These are phyloP conservation scores for Amphipyra tragopoginis DNA, from an alignment of 2,888 invertebrate genomes.

Conservation along the genomic window DNA sequence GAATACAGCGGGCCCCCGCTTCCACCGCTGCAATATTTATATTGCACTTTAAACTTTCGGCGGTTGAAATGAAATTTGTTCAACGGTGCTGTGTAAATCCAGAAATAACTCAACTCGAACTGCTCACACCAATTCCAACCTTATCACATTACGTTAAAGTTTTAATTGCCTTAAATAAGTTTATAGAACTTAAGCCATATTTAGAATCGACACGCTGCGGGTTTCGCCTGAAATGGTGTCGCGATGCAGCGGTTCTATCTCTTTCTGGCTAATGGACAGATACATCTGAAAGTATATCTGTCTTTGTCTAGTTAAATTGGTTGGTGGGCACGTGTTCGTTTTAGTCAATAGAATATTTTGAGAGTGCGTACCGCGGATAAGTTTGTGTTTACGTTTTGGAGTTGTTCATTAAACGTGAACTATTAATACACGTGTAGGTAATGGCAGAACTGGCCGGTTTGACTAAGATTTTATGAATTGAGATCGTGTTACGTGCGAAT, in stretches of 20 bases:
- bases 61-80: conserved; percentile 86
- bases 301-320: conserved; percentile 70
- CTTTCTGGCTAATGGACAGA: conserved; percentile 52
- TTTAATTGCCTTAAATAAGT: conserved; percentile 26
- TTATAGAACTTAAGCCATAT: conserved; percentile 57
- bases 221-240: conserved; percentile 84
- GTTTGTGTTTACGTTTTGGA: conserved; percentile 59
- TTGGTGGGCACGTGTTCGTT: conserved; percentile 66
- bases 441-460: conserved; percentile 19
- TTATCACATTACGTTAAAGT: conserved; percentile 20
- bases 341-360: conserved; percentile 77
- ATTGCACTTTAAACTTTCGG: conserved; percentile 83
- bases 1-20: conserved; percentile 64
- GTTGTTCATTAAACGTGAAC: conserved; percentile 49
- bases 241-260: conserved; percentile 75
- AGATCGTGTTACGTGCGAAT: conserved; percentile 42
- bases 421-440: conserved; percentile 42
- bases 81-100: conserved; percentile 73
- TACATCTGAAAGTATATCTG: conserved; percentile 44
- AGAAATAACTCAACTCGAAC: conserved; percentile 73
- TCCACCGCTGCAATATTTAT: conserved; percentile 76
- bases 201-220: conserved; percentile 47
- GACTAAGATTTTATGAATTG: conserved; percentile 18
- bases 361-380: conserved; percentile 62
- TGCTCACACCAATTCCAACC: conserved; percentile 38